Conservation (phyloP, 2,797 vertebrate genomes). For the Chaunax sp. region DNA sequence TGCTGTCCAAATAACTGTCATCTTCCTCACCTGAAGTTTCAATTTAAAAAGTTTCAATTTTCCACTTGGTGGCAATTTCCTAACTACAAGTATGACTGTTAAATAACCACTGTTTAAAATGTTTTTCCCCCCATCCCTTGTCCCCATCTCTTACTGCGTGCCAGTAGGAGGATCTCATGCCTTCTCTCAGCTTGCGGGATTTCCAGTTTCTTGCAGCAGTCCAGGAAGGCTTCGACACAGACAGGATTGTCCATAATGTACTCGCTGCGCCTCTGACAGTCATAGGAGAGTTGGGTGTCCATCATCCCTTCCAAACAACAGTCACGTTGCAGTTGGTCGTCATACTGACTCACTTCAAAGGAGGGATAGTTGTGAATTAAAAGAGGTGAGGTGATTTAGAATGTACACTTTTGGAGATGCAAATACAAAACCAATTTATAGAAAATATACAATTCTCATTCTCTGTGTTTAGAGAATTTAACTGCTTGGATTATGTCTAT, state of each 20-base stretch:
- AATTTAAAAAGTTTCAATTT: neutral
- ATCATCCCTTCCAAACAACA: constrained; percentile 88
- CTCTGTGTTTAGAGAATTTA: too few relatives aligned
- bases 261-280: constrained; percentile 76
- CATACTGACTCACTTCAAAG: constrained; percentile 76
- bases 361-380: neutral
- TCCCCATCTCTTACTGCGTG: constrained; percentile 70
- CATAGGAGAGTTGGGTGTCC: constrained; percentile 78
- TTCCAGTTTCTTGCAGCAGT: constrained; percentile 83
- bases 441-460: too few relatives aligned
- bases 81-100: too few relatives aligned
- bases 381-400: neutral
- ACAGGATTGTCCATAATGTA: constrained; percentile 76
- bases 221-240: constrained; percentile 83
- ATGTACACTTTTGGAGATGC: neutral
- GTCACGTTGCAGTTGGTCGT: constrained; percentile 47
- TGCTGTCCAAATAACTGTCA: constrained; percentile 46
- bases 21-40: constrained; percentile 65
- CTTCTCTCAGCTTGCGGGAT: constrained; percentile 37
- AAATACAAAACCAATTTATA: too few relatives aligned
- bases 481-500: too few relatives aligned
- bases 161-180: constrained; percentile 53
- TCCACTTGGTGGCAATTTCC: neutral
- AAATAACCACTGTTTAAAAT: too few relatives aligned
- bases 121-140: neutral